Percentiles rank a stretch among this genome's conserved stretches.
phyloP scores from a whole-genome alignment of 2,113 vertebrate genomes.

The Numida meleagris region DNA sequence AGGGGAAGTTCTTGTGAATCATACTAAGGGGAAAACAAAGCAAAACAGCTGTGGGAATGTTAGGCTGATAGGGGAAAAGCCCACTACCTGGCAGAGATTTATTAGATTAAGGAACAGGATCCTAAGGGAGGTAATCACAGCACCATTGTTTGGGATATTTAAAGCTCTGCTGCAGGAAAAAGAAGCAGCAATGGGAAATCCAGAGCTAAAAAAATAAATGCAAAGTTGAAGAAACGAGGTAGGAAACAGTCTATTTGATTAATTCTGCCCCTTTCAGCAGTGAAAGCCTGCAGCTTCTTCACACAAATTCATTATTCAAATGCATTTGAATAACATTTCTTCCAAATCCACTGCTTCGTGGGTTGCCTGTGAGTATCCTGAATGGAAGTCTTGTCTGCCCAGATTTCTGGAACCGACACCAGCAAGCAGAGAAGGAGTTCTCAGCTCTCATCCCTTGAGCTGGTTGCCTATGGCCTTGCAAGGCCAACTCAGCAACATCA shows the following conservation, averaged over 20 bases:
- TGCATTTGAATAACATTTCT: background rate
- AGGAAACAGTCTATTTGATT: background rate
- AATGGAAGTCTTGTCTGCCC: accelerated
- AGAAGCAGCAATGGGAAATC: accelerated
- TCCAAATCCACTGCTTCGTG: background rate
- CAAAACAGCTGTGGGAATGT: background rate
- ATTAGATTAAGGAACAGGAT: background rate
- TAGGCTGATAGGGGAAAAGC: accelerated
- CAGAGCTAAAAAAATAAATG: background rate
- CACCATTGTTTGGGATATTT: background rate
- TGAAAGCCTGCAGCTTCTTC: background rate
- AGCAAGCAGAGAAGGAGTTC: accelerated
- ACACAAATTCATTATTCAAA: background rate
- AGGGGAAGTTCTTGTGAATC: background rate
- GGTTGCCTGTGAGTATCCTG: accelerated
- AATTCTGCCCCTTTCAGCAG: background rate
- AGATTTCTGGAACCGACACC: accelerated
- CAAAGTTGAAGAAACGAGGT: background rate
- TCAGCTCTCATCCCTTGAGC: background rate
- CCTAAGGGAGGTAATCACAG: background rate
- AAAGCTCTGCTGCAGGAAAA: background rate
- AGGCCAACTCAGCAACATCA: accelerated
- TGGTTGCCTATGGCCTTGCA: background rate
- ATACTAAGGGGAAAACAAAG: background rate
- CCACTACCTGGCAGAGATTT: background rate